phyloP scores from a whole-genome alignment of 2,888 invertebrate species.

The Acanthosoma haemorrhoidale region DNA sequence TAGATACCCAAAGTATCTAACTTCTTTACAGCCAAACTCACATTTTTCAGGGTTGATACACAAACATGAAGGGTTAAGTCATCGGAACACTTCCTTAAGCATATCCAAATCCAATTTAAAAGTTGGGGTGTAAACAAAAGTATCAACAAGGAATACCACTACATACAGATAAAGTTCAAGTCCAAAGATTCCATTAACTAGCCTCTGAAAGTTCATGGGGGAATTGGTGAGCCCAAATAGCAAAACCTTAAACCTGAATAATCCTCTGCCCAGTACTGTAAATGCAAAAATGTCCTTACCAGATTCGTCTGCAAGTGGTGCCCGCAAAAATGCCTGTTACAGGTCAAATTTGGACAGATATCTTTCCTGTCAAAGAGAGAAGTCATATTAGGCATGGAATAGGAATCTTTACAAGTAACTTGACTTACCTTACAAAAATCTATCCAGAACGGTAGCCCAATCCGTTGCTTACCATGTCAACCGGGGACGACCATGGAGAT shows the following conservation, averaged over 20 bases:
- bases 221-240: constrained; percentile 43
- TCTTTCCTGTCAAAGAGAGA: background rate
- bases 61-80: constrained; percentile 5
- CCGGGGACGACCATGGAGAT: background rate
- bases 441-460: background rate
- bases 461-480: background rate
- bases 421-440: too few relatives aligned
- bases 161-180: background rate
- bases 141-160: background rate
- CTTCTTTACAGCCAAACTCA: constrained; percentile 28
- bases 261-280: constrained; percentile 42
- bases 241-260: constrained; percentile 42
- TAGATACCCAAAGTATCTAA: constrained; percentile 29
- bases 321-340: constrained; percentile 5
- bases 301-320: constrained; percentile 23
- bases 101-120: background rate
- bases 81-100: background rate
- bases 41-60: constrained; percentile 23
- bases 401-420: background rate
- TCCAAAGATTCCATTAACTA: constrained; percentile 25
- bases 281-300: constrained; percentile 43
- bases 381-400: background rate
- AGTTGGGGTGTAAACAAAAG: background rate
- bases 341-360: constrained; percentile 7
- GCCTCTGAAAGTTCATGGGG: constrained; percentile 42